Percentiles rank a stretch among this genome's conserved stretches.
phyloP scores from a whole-genome alignment of 2,797 vertebrate genomes.

The Varecia variegata region DNA sequence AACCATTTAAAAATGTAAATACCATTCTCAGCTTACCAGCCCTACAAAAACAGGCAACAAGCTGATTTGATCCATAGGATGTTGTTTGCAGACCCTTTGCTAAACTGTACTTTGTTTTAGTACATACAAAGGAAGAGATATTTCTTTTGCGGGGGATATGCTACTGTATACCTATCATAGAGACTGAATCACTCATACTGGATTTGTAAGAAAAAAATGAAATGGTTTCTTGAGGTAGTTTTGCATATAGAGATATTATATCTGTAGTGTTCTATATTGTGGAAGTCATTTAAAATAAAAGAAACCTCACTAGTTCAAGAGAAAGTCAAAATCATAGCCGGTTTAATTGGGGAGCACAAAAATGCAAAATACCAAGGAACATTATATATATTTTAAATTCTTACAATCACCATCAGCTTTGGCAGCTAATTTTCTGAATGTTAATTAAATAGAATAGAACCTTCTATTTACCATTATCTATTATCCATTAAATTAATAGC shows the following conservation, averaged over 20 bases:
- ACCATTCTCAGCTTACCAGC: background rate
- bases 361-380: background rate
- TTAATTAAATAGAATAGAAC: constrained; percentile 66
- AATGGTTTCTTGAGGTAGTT: background rate
- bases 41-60: background rate
- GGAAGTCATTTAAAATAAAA: background rate
- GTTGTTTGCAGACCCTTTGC: background rate
- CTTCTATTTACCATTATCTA: constrained; percentile 52
- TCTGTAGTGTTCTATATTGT: background rate
- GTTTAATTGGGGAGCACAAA: constrained; percentile 33
- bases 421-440: background rate
- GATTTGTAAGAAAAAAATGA: background rate
- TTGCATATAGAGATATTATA: background rate
- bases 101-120: background rate
- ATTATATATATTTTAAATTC: background rate
- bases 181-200: background rate
- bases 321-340: background rate
- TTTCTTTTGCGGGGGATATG: background rate
- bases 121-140: background rate
- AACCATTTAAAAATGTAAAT: background rate
- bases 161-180: background rate
- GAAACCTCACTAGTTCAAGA: background rate
- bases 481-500: constrained; percentile 73
- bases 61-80: background rate
- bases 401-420: constrained; percentile 28